Conservation (phyloP, 1,140 invertebrate species). For the Hermetia illucens region DNA sequence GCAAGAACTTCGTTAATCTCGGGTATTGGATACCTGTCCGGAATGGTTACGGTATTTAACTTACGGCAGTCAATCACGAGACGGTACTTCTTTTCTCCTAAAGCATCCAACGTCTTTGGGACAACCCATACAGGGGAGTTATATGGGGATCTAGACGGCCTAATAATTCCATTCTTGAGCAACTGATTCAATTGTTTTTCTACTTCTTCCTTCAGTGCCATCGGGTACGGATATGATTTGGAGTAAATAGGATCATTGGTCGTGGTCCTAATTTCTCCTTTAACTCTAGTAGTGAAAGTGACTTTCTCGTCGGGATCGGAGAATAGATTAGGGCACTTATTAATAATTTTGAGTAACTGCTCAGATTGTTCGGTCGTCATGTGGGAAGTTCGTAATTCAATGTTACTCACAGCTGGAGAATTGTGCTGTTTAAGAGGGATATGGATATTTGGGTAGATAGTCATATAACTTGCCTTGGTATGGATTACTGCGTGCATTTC, state of each 20-base stretch:
- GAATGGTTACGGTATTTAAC: constrained; percentile 21
- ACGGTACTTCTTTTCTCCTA: constrained; percentile 19
- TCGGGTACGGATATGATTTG: constrained; percentile 13
- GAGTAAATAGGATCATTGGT: constrained; percentile 7
- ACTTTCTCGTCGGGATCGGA: constrained; percentile 1
- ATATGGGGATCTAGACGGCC: constrained; percentile 10
- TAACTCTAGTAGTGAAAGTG: constrained; percentile 3
- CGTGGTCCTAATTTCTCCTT: constrained; percentile 7
- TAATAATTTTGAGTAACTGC: constrained; percentile 1
- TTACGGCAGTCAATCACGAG: constrained; percentile 23
- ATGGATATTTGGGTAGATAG: neutral
- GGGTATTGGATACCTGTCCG: constrained; percentile 34
- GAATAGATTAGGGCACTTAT: constrained; percentile 3
- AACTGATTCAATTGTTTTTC: constrained; percentile 16
- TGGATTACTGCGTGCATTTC: constrained; percentile 6
- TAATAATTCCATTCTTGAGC: constrained; percentile 14
- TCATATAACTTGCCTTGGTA: constrained; percentile 1
- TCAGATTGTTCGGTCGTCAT: neutral
- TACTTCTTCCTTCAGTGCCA: constrained; percentile 12
- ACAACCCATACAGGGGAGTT: constrained; percentile 11
- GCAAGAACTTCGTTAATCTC: constrained; percentile 32
- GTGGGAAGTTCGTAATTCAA: constrained; percentile 1
- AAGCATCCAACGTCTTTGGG: constrained; percentile 8
- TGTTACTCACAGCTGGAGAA: constrained; percentile 1
- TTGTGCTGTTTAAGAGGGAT: neutral